Evolutionary conservation across 2,113 vertebrate genomes (phyloP), one percentile per base, ranked within the genome.

Genomic region (Dicaeum eximium): DNA sequence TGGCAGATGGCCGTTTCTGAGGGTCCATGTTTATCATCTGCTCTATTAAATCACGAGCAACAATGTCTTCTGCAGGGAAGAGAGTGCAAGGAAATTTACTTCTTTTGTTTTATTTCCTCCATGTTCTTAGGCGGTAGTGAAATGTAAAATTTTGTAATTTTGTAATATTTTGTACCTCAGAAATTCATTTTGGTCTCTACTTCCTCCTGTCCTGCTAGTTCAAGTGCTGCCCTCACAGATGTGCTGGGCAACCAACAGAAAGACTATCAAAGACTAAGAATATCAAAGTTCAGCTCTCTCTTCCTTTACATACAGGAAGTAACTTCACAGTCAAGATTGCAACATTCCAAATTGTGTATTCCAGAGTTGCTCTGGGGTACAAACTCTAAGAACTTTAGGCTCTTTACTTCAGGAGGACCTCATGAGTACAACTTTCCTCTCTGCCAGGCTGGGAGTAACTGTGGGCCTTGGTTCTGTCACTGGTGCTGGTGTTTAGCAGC

Each of bases 11-110:
- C 28, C 99, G 98, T 72, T 87, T 97, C 83, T 98, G 98, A 17
- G 99, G 99, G 60, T 99, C 99, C 98, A 98, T 98, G 17, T 97
- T 98, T 61, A 99, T 97, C 99, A 99, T 99, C 80, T 99, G 98
- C 91, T 99, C 98, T 64, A 99, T 98, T 58, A 99, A 93, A 82
- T 99, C 98, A 94, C 93, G 98, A 69, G 99, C 99, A 64, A 99
- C 96, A 69, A 99, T 97, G 74, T 98, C 99, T 57, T 98, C 99
- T 99, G 80, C 35, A 77, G 89, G 37, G 37, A 80, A 94, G 82
- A 84, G 37, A 3, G 35, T 28, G 28, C 6, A 77, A 38, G 22
- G 30, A 56, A 69, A 70, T 35, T 75, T 47, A 74, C 23, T 81
- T 66, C 4, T 38, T 45, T 67, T 38, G 14, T 30, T 66, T 65